Base-by-base conservation (phyloP, 2,797 vertebrate species). In the Petrocephalus sullivani region DNA sequence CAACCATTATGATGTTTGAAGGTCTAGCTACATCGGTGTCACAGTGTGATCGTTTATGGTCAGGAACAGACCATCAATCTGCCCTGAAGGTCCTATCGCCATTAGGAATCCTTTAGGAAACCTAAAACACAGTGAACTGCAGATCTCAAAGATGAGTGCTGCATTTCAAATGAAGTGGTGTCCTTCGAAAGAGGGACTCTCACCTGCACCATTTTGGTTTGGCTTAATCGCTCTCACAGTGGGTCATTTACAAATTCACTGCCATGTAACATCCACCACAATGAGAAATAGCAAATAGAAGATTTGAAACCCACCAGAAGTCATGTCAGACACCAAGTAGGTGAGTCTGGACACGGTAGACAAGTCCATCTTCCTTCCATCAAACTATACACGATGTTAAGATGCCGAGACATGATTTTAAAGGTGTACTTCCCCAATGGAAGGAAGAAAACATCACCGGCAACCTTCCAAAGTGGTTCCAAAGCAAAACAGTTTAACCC, bases 391-490 rank as follows among this genome's bases (percentile, higher is more conserved):
- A 21, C 14, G 41, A 46, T 46, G 41, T 46, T 46, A 46, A 46
- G 41, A 46, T 46, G 41, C 41, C 53, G n/a, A 51, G 56, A 88
- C 37, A 33, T 7, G 33, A 85, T 57, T 14, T 46, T 9, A 8
- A 58, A 87, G 0, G 23, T 14, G 60, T 84, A 61, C 84, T 75
- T 89, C 89, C 91, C 90, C 92, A 91, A 91, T 7, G 90, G 91
- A 94, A 90, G 91, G 89, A 92, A 92, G 84, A 58, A 58, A 54
- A 41, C 33, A 46, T 88, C 49, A 37, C 9, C 49, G 60, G 81
- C 33, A 56, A 53, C 86, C 60, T 83, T 71, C 37, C 1, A 82
- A 37, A 21, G 19, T 16, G 67, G n/a, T 56, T 21, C 71, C 53
- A 16, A 90, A 51, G 75, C 88, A 53, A 83, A 78, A 87, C 83